These are phyloP conservation scores for Rutpela maculata DNA, from an alignment of 2,888 invertebrate species.

Conservation along the genomic window DNA sequence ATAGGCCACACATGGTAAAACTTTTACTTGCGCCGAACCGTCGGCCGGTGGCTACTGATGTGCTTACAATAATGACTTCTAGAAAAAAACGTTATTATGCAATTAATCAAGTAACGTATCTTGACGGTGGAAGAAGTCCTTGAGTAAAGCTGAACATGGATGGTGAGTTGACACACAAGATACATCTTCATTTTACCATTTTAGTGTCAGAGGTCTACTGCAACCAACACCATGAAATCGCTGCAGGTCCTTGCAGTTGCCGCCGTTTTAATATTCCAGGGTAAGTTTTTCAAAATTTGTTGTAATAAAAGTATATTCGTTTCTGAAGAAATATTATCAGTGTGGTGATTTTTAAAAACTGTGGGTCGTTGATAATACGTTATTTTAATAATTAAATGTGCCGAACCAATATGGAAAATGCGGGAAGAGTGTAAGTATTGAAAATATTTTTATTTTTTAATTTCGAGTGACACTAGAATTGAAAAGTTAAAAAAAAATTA, in stretches of 20 bases:
- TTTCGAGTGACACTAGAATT: too few relatives aligned
- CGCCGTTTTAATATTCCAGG: constrained; percentile 54
- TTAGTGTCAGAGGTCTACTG: constrained; percentile 49
- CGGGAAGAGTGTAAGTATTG: not conserved
- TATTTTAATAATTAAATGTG: too few relatives aligned
- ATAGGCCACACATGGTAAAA: constrained; percentile 6
- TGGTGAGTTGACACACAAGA: constrained; percentile 51
- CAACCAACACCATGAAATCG: constrained; percentile 52
- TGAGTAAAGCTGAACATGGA: constrained; percentile 50
- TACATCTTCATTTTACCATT: constrained; percentile 58
- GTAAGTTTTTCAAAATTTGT: constrained; percentile 48
- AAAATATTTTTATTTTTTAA: not conserved
- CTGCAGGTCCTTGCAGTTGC: constrained; percentile 50
- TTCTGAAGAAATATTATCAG: too few relatives aligned
- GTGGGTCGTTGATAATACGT: too few relatives aligned
- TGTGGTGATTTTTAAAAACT: too few relatives aligned
- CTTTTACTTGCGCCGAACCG: constrained; percentile 30
- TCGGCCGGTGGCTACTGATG: constrained; percentile 15
- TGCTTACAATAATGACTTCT: constrained; percentile 24
- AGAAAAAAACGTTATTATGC: constrained; percentile 48
- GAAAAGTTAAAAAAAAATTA: too few relatives aligned
- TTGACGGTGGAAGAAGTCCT: constrained; percentile 56
- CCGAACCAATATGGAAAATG: not conserved
- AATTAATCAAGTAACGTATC: constrained; percentile 42
- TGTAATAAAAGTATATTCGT: not conserved